Base-by-base conservation (phyloP, 2,888 invertebrate species). In the Rhagonycha lutea region DNA sequence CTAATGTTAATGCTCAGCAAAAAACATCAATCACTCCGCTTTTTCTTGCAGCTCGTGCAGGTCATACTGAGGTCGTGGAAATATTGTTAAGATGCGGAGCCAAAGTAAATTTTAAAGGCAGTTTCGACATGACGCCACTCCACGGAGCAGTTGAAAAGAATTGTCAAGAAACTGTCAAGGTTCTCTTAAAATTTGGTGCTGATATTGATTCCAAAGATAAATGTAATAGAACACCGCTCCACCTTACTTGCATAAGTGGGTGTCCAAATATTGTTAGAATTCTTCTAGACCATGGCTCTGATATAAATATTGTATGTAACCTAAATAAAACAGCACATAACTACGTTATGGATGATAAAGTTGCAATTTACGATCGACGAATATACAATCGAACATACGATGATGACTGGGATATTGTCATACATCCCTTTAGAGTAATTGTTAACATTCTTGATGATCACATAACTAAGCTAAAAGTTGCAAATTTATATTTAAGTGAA, bases 401-500 rank as follows among this genome's bases (percentile, higher is more conserved):
- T 18, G 18, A 18, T 18, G 18, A 18, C 18, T 18, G 1, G 1
- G 18, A 18, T 18, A 18, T 2, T 18, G 11, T 2, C 47, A 12
- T 12, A 1, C 3, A 12, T 47, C 10, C 47, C n/a, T n/a, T 65
- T 98, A 98, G 2, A 18, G 18, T 2, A 18, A 87, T 98, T 98
- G 97, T 18, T 63, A 10, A 1, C 10, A 18, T 1, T 63, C 14
- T n/a, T 63, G 14, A 63, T 97, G 96, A 1, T 96, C 98, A 2
- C 98, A 97, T 88, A 96, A 97, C 87, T 96, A 96, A 87, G 96
- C 97, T 85, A 96, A 96, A 74, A 91, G 91, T 4, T 96, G 97
- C 81, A 98, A 65, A 65, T 74, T 62, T 24, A 24, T 29, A 29
- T 62, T 26, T 26, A 18, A 32, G 72, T 63, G 29, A 62, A 12